Conservation (phyloP, 2,797 vertebrate genomes). For the Muraenolepis orangiensis region DNA sequence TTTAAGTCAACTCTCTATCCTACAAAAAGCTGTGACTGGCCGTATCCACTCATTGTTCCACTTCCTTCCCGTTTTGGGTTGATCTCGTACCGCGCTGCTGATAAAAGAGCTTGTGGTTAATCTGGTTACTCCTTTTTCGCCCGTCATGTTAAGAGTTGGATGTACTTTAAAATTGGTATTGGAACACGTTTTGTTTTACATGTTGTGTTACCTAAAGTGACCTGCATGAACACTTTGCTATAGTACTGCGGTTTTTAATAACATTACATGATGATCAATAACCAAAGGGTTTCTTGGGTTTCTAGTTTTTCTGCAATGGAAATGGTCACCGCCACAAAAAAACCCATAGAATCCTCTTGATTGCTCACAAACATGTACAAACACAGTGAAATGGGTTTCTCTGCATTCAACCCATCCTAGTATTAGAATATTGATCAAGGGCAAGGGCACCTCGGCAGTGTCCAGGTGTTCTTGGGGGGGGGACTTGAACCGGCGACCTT, state of each 20-base stretch:
- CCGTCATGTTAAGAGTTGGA: background rate
- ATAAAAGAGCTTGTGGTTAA: background rate
- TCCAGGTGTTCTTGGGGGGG: too few species aligned
- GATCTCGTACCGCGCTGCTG: background rate
- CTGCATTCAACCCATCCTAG: too few species aligned
- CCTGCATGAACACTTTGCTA: background rate
- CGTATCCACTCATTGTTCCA: constrained; percentile 65
- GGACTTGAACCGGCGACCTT: too few species aligned
- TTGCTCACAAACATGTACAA: too few species aligned
- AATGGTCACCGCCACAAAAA: too few species aligned
- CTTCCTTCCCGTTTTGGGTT: background rate
- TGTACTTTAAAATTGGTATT: background rate
- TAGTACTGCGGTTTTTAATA: background rate
- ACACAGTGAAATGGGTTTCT: too few species aligned
- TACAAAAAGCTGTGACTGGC: constrained; percentile 24
- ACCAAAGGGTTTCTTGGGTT: too few species aligned
- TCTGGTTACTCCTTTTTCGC: background rate
- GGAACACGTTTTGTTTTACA: background rate
- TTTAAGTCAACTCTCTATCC: constrained; percentile 30
- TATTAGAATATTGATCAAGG: too few species aligned
- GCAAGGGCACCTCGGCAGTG: too few species aligned
- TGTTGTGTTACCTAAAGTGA: background rate
- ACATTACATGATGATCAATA: background rate
- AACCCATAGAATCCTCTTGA: too few species aligned
- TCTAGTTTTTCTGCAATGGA: background rate